Conservation (phyloP, 2,113 vertebrate species). For the Trichomycterus rosablanca region DNA sequence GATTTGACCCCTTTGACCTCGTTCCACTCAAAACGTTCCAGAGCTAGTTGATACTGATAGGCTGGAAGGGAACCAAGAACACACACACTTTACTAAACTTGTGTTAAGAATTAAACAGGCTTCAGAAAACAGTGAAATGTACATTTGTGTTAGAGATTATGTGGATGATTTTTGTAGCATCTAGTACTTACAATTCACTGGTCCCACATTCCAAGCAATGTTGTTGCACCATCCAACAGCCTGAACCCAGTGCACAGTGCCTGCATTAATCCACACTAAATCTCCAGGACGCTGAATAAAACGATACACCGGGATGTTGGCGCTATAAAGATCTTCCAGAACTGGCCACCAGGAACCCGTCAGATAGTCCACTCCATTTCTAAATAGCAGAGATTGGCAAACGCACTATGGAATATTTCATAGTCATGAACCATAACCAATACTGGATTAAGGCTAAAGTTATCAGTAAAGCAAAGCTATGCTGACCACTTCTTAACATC, state of each 20-base stretch:
- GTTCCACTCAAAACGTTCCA: constrained; percentile 91
- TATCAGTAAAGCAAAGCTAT: no score
- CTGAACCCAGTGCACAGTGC: constrained; percentile 91
- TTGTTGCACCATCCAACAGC: constrained; percentile 94
- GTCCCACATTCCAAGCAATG: constrained; percentile 92
- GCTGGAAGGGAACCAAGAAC: constrained; percentile 58
- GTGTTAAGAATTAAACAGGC: no score
- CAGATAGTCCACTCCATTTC: constrained; percentile 85
- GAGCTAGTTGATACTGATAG: constrained; percentile 87
- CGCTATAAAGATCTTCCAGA: constrained; percentile 82
- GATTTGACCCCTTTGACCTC: constrained; percentile 89
- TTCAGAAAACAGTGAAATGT: no score
- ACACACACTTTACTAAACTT: neutral
- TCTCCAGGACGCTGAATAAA: constrained; percentile 90
- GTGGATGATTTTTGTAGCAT: no score
- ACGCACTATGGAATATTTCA: no score
- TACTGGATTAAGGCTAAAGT: no score
- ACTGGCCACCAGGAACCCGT: constrained; percentile 94
- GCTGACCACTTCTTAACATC: no score
- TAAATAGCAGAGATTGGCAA: constrained; percentile 41
- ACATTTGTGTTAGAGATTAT: no score
- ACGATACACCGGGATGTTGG: constrained; percentile 87
- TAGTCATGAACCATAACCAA: no score
- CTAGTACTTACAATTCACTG: constrained; percentile 77
- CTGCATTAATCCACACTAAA: constrained; percentile 90